Conservation (phyloP, 2,113 vertebrate genomes). For the Malurus melanocephalus region DNA sequence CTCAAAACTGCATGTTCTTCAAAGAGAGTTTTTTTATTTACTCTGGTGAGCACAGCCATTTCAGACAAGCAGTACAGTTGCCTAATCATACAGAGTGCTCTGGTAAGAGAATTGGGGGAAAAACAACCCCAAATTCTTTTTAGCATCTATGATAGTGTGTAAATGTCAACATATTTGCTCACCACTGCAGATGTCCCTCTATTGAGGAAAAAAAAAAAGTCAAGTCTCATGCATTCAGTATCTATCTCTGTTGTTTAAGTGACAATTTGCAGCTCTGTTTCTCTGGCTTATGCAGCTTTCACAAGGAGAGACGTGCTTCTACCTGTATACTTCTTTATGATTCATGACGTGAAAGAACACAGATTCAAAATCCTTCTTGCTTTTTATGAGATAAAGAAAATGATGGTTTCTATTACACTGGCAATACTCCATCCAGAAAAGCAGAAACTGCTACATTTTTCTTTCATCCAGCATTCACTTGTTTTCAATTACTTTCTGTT, state of each 20-base stretch:
- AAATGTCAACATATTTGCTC: background rate
- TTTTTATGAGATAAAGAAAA: background rate
- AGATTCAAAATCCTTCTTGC: background rate
- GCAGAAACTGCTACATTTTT: background rate
- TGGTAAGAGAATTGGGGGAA: background rate
- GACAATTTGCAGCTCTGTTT: background rate
- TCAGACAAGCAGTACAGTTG: rapidly evolving
- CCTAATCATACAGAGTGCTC: background rate
- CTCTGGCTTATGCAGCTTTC: background rate
- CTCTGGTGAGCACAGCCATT: rapidly evolving
- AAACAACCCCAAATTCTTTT: background rate
- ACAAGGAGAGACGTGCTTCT: background rate
- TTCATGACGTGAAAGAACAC: background rate
- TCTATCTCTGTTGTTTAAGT: background rate
- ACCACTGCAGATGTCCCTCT: background rate
- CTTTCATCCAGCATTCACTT: background rate
- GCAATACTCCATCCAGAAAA: background rate
- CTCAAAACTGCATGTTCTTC: background rate
- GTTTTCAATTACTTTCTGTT: background rate
- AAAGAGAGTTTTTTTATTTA: background rate
- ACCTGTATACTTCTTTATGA: background rate
- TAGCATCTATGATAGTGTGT: background rate
- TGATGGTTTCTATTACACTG: background rate
- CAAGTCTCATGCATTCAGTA: background rate
- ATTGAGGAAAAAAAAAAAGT: background rate